Base-by-base conservation (phyloP, 2,888 invertebrate genomes). In the Perizoma flavofasciatum region DNA sequence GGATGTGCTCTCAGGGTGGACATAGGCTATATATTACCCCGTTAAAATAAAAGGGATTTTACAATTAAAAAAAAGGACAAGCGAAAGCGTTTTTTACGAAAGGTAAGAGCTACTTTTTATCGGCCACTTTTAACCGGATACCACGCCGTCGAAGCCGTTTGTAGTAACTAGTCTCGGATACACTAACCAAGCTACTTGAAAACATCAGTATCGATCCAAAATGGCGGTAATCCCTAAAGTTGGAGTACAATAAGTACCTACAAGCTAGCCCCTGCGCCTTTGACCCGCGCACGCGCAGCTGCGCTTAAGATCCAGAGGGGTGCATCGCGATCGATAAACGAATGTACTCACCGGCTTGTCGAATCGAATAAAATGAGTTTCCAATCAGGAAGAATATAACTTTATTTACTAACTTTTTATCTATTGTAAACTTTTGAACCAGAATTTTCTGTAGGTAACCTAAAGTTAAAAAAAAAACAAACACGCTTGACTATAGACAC, bases 281-380 rank as follows among this genome's bases (percentile, higher is more conserved):
- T 87, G 89, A 87, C 89, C 88, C 86, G 87, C 89, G 88, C 83
- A 58, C 63, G 84, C 79, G 89, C 89, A 90, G 90, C 90, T 91
- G 90, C 87, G 73, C 70, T 22, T 63, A 88, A 86, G 88, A 86
- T 86, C 82, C 81, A 73, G 75, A 83, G 86, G 87, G 88, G 83
- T 78, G 81, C 78, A 76, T 75, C 77, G 71, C 83, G 88, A 88
- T 89, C 88, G 88, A 88, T 89, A 86, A 75, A 73, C 50, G 50
- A 53, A 47, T 53, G 61, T 49, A 39, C 67, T 70, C 74, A 60
- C 22, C 61, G 67, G 57, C 49, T 40, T 9, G 53, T 70, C 66
- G 59, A 71, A 57, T 61, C 8, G 43, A 44, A 69, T 67, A 59
- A 67, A 75, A 69, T 66, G 61, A 52, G 56, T 59, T 63, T 65